Conservation (phyloP, 2,113 vertebrate genomes). For the Psammodynastes pulverulentus region DNA sequence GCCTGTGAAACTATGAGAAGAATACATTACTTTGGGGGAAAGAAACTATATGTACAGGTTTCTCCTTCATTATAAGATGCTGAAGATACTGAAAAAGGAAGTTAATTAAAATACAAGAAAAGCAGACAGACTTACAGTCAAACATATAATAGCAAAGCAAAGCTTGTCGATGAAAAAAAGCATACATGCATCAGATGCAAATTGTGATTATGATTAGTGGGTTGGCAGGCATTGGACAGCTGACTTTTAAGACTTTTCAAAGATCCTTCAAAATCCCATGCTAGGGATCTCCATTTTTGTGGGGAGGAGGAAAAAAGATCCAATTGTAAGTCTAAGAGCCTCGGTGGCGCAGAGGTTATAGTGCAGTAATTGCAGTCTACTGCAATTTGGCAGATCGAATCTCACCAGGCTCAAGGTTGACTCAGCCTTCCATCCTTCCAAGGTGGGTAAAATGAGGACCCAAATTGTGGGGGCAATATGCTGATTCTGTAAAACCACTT, state of each 20-base stretch:
- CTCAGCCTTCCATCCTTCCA: no score
- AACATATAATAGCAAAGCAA: conserved; percentile 17
- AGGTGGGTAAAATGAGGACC: no score
- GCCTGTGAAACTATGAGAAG: conserved; percentile 4
- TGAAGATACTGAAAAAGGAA: background rate
- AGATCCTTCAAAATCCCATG: background rate
- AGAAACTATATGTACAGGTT: background rate
- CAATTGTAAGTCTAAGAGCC: background rate
- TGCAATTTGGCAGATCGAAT: no score
- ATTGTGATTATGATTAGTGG: background rate
- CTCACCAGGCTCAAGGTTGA: no score
- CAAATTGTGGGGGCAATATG: no score
- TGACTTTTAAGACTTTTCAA: background rate
- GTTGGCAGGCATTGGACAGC: background rate
- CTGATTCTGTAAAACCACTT: no score
- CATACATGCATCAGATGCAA: conserved; percentile 37
- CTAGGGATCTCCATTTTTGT: background rate
- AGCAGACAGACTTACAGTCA: conserved; percentile 5
- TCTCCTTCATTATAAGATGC: background rate
- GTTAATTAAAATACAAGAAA: background rate
- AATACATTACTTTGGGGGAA: background rate
- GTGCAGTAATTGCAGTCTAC: no score
- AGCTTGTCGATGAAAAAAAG: conserved; percentile 27
- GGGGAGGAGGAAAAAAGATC: background rate
- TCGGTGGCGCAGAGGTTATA: no score